phyloP scores from a whole-genome alignment of 2,797 vertebrate genomes.

The Gephyroberyx darwinii region DNA sequence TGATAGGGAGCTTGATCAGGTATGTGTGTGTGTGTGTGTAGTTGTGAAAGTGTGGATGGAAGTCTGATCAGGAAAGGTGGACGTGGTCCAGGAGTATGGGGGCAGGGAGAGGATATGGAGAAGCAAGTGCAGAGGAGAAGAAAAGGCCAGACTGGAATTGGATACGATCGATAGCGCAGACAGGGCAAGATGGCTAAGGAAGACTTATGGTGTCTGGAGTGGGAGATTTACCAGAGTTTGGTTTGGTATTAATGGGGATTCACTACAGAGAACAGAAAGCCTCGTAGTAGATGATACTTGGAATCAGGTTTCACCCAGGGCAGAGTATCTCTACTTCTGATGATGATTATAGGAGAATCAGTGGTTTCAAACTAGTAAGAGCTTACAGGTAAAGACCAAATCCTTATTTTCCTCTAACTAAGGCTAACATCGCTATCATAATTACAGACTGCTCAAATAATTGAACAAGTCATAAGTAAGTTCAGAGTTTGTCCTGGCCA shows the following conservation, averaged over 20 bases:
- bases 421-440: not conserved
- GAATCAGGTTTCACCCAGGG: constrained; percentile 5
- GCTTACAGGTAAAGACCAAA: too few relatives aligned
- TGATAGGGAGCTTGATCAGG: constrained; percentile 15
- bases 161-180: constrained; percentile 41
- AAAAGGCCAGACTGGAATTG: constrained; percentile 36
- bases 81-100: constrained; percentile 5
- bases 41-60: constrained; percentile 15
- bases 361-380: constrained; percentile 3
- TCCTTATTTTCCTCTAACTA: not conserved
- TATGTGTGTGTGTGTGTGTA: constrained; percentile 24
- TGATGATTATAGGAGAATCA: not conserved
- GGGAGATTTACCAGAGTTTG: constrained; percentile 41
- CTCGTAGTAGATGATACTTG: constrained; percentile 1
- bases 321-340: constrained; percentile 12
- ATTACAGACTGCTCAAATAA: too few relatives aligned
- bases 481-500: not conserved
- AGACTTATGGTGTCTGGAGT: constrained; percentile 43
- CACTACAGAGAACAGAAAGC: constrained; percentile 9
- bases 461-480: not conserved
- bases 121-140: constrained; percentile 9
- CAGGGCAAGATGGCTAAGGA: constrained; percentile 31
- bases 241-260: constrained; percentile 41
- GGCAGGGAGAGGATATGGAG: not conserved
- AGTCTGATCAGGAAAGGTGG: not conserved